Evolutionary conservation across 1,140 invertebrate genomes (phyloP).

Genomic region (Arion vulgaris): DNA sequence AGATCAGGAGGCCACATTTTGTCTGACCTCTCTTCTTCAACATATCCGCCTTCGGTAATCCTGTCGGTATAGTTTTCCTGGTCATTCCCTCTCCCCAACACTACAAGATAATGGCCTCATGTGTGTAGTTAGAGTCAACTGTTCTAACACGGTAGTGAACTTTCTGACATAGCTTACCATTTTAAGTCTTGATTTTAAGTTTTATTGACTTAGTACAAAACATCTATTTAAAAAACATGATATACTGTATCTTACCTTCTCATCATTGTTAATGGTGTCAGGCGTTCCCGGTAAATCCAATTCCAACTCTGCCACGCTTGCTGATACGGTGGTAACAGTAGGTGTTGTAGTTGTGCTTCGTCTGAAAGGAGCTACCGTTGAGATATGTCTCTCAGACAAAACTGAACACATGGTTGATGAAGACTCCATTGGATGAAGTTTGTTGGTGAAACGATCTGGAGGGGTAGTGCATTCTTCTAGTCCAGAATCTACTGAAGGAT

Average conservation of each 20-base stretch:
- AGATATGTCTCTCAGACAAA: constrained; percentile 1
- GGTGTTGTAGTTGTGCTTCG: constrained; percentile 8
- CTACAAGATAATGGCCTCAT: no score
- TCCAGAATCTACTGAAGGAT: constrained; percentile 32
- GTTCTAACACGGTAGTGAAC: no score
- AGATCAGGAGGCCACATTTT: no score
- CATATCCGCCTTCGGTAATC: no score
- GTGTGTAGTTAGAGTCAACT: no score
- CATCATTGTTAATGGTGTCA: background rate
- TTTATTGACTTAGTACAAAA: no score
- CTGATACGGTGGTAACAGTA: constrained; percentile 51
- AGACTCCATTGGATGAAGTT: constrained; percentile 10
- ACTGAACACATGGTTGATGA: constrained; percentile 29
- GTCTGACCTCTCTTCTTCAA: no score
- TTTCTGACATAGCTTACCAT: no score
- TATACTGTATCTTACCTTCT: background rate
- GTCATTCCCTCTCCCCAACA: no score
- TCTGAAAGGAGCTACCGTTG: background rate
- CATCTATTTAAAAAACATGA: no score
- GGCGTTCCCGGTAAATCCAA: constrained; percentile 47
- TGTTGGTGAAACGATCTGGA: background rate
- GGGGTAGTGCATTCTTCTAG: constrained; percentile 12
- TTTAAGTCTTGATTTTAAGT: no score
- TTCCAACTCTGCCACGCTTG: constrained; percentile 44
- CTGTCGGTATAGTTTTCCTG: no score